Percentiles rank a stretch among this genome's conserved stretches.
Evolutionary conservation across 1,140 invertebrate genomes (phyloP).

Genomic region (Drosophila virilis): DNA sequence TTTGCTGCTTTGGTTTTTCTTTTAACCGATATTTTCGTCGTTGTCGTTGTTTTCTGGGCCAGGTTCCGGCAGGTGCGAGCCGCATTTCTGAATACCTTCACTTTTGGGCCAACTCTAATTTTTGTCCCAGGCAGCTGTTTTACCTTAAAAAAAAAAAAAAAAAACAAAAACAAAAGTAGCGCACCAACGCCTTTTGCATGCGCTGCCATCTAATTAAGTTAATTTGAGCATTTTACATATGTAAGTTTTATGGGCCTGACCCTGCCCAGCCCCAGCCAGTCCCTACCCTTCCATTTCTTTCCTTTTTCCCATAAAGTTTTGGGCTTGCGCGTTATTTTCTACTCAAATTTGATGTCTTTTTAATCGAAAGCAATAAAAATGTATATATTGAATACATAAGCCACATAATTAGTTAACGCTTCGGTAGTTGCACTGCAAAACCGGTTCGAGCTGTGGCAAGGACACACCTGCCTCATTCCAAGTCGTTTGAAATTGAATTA

Average conservation of each 20-base stretch:
- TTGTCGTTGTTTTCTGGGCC: constrained; percentile 33
- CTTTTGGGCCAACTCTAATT: constrained; percentile 60
- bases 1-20: constrained; percentile 64
- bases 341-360: constrained; percentile 69
- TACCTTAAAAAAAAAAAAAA: not conserved
- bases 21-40: constrained; percentile 13
- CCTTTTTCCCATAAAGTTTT: not conserved
- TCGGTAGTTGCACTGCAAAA: constrained; percentile 45
- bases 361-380: constrained; percentile 80
- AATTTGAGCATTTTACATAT: constrained; percentile 80
- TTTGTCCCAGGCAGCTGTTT: constrained; percentile 43
- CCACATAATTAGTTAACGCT: constrained; percentile 72
- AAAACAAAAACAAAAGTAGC: constrained; percentile 57
- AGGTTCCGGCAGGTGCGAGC: constrained; percentile 73
- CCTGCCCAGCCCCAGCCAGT: not conserved
- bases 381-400: constrained; percentile 46
- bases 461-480: constrained; percentile 28
- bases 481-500: constrained; percentile 5
- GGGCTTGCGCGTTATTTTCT: constrained; percentile 17
- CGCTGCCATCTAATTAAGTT: constrained; percentile 75
- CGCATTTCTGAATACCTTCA: constrained; percentile 50
- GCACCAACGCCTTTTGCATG: constrained; percentile 71
- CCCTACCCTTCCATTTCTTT: constrained; percentile 23
- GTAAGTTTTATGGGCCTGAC: constrained; percentile 31
- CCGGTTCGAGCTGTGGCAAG: not conserved